Evolutionary conservation across 2,797 vertebrate genomes (phyloP).

Genomic region (Gambelia wislizenii): DNA sequence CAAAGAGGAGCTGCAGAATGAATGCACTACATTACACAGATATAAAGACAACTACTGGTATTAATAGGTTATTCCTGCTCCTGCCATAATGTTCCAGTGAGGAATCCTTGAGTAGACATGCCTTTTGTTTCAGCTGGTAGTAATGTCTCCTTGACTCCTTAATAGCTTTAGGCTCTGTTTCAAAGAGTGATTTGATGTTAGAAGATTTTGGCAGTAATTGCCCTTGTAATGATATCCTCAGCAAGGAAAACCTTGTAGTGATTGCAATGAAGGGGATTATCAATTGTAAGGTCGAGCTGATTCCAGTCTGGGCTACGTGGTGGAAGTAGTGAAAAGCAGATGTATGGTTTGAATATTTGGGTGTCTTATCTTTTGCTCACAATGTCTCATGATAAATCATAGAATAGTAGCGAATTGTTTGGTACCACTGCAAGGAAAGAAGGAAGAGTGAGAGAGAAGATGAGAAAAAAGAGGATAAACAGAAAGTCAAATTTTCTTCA

Average conservation of each 20-base stretch:
- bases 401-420: not conserved
- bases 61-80: conserved; percentile 13
- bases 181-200: conserved; percentile 50
- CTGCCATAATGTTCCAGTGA: conserved; percentile 21
- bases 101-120: conserved; percentile 17
- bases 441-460: not conserved
- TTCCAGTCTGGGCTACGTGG: conserved; percentile 25
- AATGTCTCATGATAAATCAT: not conserved
- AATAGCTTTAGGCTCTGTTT: conserved; percentile 19
- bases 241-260: conserved; percentile 39
- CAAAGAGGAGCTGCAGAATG: not conserved
- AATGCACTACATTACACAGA: not conserved
- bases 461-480: not conserved
- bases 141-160: conserved; percentile 41
- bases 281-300: not conserved
- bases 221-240: conserved; percentile 57
- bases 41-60: fast-evolving
- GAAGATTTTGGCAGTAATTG: conserved; percentile 46
- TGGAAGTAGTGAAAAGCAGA: not conserved
- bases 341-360: not conserved
- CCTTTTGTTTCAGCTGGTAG: conserved; percentile 32
- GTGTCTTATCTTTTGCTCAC: not conserved
- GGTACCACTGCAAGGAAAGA: not conserved
- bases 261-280: conserved; percentile 21
- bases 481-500: not conserved